phyloP scores from a whole-genome alignment of 2,888 invertebrate species.

The Orthonevra nobilis region DNA sequence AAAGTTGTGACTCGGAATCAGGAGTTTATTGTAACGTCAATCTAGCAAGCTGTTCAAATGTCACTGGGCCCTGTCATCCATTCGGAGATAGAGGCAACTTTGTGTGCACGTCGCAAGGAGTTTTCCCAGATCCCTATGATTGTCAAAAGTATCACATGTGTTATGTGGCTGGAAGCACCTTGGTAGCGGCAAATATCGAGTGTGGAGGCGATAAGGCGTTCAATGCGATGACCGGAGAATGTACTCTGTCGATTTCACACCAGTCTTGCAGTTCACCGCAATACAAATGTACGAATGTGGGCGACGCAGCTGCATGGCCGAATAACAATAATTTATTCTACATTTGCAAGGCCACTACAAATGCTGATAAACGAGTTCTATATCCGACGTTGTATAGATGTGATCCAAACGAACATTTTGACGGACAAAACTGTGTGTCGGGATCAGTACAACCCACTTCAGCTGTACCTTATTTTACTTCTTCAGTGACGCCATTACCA shows the following conservation, averaged over 20 bases:
- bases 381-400: conserved; percentile 79
- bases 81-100: conserved; percentile 79
- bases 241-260: conserved; percentile 75
- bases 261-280: conserved; percentile 75
- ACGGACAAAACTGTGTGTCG: conserved; percentile 73
- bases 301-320: conserved; percentile 78
- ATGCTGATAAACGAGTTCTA: conserved; percentile 74
- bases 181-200: conserved; percentile 78
- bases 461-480: too few species aligned
- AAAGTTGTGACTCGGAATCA: conserved; percentile 77
- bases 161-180: conserved; percentile 76
- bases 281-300: conserved; percentile 76
- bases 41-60: conserved; percentile 76
- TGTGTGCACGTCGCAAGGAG: conserved; percentile 78
- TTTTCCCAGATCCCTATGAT: conserved; percentile 80
- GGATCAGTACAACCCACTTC: too few species aligned
- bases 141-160: conserved; percentile 80
- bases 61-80: conserved; percentile 79
- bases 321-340: conserved; percentile 78
- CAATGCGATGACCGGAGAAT: conserved; percentile 77
- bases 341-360: conserved; percentile 78
- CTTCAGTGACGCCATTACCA: not conserved
- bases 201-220: conserved; percentile 78
- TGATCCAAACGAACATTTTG: conserved; percentile 77
- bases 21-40: conserved; percentile 78